phyloP scores from a whole-genome alignment of 2,113 vertebrate species.

The Syngnathus floridae region DNA sequence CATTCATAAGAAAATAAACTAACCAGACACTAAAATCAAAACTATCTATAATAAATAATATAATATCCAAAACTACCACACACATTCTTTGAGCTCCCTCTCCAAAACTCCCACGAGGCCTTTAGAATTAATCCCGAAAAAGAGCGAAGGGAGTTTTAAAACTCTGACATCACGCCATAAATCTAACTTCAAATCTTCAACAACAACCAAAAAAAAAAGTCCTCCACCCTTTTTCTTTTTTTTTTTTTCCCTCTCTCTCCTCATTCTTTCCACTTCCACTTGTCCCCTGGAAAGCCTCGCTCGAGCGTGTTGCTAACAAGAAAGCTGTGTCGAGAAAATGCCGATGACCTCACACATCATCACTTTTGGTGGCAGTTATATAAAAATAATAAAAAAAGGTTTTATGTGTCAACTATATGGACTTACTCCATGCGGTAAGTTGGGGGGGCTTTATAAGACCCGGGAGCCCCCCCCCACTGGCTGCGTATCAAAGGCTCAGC shows the following conservation, averaged over 20 bases:
- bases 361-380: constrained; percentile 41
- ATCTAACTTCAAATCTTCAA: constrained; percentile 62
- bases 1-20: too few relatives aligned
- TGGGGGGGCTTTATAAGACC: constrained; percentile 38
- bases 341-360: constrained; percentile 52
- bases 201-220: constrained; percentile 26
- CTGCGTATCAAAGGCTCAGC: constrained; percentile 50
- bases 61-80: constrained; percentile 4
- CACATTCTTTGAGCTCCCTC: constrained; percentile 58
- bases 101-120: constrained; percentile 57
- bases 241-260: constrained; percentile 13
- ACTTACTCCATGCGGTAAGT: constrained; percentile 41
- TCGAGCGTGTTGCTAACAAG: constrained; percentile 35
- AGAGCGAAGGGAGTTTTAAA: constrained; percentile 54
- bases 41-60: too few relatives aligned
- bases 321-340: constrained; percentile 41
- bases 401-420: constrained; percentile 48
- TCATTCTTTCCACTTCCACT: constrained; percentile 56
- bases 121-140: constrained; percentile 61
- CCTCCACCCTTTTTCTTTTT: constrained; percentile 37
- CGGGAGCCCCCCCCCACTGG: constrained; percentile 35
- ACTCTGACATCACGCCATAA: constrained; percentile 64
- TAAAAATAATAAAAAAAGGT: constrained; percentile 22
- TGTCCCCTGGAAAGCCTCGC: constrained; percentile 43
- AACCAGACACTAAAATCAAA: too few relatives aligned